These are phyloP conservation scores for Cotesia chilonis DNA, from an alignment of 1,140 invertebrate species.

Conservation along the genomic window DNA sequence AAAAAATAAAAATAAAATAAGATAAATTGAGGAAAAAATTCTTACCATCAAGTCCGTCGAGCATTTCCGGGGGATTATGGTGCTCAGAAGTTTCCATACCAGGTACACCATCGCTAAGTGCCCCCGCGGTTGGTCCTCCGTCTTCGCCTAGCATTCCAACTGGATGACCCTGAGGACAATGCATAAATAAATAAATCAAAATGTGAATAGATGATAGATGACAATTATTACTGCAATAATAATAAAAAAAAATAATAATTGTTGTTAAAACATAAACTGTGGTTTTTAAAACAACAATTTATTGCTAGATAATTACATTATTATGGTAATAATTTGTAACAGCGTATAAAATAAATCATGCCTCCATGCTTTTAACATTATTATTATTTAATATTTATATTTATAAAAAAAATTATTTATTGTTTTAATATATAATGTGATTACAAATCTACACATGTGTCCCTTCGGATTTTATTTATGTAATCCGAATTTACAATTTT, in stretches of 20 bases:
- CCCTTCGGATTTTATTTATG: no score
- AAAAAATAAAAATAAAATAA: conserved; percentile 39
- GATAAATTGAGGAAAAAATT: conserved; percentile 45
- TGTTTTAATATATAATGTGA: no score
- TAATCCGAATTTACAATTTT: no score
- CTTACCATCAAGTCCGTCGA: conserved; percentile 67
- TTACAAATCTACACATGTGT: no score
- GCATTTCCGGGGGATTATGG: conserved; percentile 63
- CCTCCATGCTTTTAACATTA: no score
- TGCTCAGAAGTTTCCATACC: conserved; percentile 62
- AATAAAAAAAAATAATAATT: conserved; percentile 5
- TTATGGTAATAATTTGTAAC: no score
- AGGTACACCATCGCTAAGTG: conserved; percentile 59
- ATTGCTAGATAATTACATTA: no score
- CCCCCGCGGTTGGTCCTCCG: conserved; percentile 54
- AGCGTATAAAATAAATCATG: no score
- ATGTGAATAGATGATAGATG: neutral
- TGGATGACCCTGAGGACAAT: conserved; percentile 58
- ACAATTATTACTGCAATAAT: neutral
- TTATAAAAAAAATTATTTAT: no score
- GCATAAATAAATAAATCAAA: neutral
- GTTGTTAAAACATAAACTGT: neutral
- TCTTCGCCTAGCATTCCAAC: conserved; percentile 60
- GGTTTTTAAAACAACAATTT: conserved; percentile 1
- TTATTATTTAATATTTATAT: no score